A percentile compares a stretch with the other conserved stretches of the same genome.
Evolutionary conservation across 2,797 vertebrate genomes (phyloP).

Genomic region (Distichodus sexfasciatus): DNA sequence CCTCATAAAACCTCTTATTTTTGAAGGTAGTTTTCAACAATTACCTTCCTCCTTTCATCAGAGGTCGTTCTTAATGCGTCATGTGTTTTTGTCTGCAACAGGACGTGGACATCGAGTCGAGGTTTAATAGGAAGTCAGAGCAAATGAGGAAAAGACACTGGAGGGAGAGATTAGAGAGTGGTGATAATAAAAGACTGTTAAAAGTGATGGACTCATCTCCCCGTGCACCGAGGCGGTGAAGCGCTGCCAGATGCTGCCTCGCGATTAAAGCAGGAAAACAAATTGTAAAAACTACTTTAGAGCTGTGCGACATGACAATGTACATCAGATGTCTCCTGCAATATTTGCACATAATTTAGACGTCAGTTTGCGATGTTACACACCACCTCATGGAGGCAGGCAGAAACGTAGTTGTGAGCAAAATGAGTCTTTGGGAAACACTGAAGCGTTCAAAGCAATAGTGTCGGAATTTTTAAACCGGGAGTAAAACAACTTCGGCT

Average conservation of each 20-base stretch:
- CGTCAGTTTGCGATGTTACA: too few relatives aligned
- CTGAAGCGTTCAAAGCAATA: too few relatives aligned
- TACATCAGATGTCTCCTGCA: too few relatives aligned
- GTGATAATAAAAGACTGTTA: conserved; percentile 9
- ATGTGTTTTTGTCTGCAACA: background rate
- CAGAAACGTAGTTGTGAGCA: too few relatives aligned
- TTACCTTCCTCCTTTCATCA: background rate
- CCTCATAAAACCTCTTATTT: too few relatives aligned
- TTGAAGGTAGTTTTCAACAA: background rate
- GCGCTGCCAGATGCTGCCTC: conserved; percentile 15
- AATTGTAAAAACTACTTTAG: too few relatives aligned
- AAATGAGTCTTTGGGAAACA: too few relatives aligned
- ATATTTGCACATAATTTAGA: too few relatives aligned
- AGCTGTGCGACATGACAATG: too few relatives aligned
- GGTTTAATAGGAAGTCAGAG: conserved; percentile 17
- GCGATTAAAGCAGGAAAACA: conserved; percentile 37
- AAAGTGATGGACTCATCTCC: conserved; percentile 12
- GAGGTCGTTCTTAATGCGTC: background rate
- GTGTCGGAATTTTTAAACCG: too few relatives aligned
- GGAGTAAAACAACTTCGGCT: too few relatives aligned
- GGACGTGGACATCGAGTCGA: conserved; percentile 1
- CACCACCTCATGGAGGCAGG: too few relatives aligned
- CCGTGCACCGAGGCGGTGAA: background rate
- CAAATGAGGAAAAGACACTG: background rate
- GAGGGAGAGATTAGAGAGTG: conserved; percentile 11